Evolutionary conservation across 2,797 vertebrate genomes (phyloP).

Genomic region (Podarcis siculus): DNA sequence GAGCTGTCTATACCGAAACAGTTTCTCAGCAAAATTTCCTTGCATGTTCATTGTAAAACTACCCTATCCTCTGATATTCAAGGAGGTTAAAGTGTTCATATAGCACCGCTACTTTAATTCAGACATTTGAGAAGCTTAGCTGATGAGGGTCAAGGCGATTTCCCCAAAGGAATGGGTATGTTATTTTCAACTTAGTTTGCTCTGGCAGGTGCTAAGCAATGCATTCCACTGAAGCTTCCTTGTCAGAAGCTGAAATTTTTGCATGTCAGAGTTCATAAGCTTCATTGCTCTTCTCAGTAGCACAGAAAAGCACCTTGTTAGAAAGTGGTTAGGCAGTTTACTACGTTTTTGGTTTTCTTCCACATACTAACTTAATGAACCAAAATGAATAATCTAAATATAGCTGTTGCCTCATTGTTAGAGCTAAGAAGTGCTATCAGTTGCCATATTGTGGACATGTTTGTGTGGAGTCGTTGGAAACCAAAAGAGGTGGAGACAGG

Average conservation of each 20-base stretch:
- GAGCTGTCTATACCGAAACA: background rate
- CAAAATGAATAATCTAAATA: background rate
- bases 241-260: background rate
- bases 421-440: background rate
- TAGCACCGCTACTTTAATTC: background rate
- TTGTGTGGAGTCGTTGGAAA: background rate
- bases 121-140: background rate
- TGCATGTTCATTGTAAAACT: background rate
- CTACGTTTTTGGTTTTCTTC: background rate
- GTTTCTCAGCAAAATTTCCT: background rate
- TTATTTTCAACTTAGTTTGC: conserved; percentile 3
- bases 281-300: background rate
- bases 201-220: background rate
- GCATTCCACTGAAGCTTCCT: background rate
- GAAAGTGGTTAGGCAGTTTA: background rate
- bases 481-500: background rate
- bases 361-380: conserved; percentile 5
- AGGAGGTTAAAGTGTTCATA: background rate
- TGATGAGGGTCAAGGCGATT: background rate
- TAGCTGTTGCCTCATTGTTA: background rate
- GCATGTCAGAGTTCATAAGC: background rate
- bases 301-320: background rate
- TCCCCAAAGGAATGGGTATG: background rate
- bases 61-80: background rate
- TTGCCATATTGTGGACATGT: background rate